Evolutionary conservation across 2,888 invertebrate genomes (phyloP).

Genomic region (Habrosyne pyritoides): DNA sequence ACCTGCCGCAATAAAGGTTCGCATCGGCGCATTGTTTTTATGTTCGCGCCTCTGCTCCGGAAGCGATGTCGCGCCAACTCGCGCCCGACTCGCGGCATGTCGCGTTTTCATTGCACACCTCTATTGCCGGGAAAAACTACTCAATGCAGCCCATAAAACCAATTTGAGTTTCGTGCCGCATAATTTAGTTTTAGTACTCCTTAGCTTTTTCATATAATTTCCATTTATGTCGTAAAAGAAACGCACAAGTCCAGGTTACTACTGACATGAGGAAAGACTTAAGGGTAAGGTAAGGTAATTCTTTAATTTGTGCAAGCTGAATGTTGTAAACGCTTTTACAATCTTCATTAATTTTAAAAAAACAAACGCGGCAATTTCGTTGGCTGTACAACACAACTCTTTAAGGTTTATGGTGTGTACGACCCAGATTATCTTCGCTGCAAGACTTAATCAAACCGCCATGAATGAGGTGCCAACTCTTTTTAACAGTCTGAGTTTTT

Average conservation of each 20-base stretch:
- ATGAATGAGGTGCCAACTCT: neutral
- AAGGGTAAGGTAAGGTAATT: no score
- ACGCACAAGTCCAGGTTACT: no score
- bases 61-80: constrained; percentile 44
- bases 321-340: neutral
- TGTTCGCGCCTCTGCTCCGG: constrained; percentile 30
- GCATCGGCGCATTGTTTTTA: constrained; percentile 46
- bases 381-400: neutral
- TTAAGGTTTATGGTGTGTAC: neutral
- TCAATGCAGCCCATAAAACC: constrained; percentile 14
- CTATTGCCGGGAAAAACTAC: constrained; percentile 19
- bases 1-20: constrained; percentile 47
- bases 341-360: neutral
- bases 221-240: neutral
- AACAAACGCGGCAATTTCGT: neutral
- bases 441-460: neutral
- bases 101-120: constrained; percentile 38
- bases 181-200: neutral
- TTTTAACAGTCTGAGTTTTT: neutral
- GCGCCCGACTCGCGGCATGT: constrained; percentile 23
- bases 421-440: constrained; percentile 1
- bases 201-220: neutral
- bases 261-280: no score
- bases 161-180: neutral
- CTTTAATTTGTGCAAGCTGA: no score